Evolutionary conservation across 2,113 vertebrate genomes (phyloP).

Genomic region (Cricetomys ansorgei): DNA sequence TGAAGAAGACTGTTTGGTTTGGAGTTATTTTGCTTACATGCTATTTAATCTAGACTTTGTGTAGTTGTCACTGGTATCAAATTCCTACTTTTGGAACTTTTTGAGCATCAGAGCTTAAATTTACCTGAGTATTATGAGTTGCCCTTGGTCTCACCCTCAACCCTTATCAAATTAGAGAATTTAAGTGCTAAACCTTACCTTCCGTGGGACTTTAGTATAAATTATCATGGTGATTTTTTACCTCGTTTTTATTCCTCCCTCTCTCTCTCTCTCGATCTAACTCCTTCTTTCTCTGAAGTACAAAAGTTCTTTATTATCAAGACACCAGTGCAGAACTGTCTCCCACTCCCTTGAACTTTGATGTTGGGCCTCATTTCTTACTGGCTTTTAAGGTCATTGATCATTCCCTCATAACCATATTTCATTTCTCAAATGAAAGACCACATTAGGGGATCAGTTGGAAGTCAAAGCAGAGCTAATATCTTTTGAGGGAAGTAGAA

Average conservation of each 20-base stretch:
- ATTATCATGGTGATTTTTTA: background rate
- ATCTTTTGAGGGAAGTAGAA: too few species aligned
- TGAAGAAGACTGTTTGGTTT: background rate
- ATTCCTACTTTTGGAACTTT: background rate
- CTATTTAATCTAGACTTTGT: background rate
- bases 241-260: too few species aligned
- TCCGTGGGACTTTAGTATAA: background rate
- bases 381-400: background rate
- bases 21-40: background rate
- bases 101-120: background rate
- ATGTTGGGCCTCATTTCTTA: background rate
- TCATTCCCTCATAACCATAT: background rate
- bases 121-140: background rate
- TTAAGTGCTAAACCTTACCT: background rate
- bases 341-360: background rate
- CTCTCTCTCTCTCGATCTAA: too few species aligned
- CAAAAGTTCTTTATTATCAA: background rate
- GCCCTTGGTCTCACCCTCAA: background rate
- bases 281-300: background rate
- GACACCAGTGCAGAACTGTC: background rate
- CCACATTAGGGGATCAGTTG: background rate
- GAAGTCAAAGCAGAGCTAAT: background rate
- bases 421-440: constrained; percentile 9
- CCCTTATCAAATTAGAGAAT: constrained; percentile 11
- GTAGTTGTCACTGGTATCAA: constrained; percentile 14